Evolutionary conservation across 1,140 invertebrate species (phyloP), one percentile per base, ranked within the genome.

Genomic region (Meloidogyne hapla): DNA sequence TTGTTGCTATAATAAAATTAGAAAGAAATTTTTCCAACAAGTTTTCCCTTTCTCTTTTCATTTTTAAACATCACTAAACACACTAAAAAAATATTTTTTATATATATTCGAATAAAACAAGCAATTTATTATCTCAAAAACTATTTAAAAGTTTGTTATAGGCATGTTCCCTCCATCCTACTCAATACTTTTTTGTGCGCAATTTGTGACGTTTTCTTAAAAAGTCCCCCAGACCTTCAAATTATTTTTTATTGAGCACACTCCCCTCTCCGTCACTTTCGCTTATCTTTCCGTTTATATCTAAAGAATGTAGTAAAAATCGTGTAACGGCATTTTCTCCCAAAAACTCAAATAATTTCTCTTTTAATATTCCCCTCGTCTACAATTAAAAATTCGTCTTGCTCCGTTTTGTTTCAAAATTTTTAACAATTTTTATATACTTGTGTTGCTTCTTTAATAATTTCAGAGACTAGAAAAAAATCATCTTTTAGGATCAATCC

Each of bases 71-170:
- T 56, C 48, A 56, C 48, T 56, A 56, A 56, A 56, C 48, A 56
- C 1, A n/a, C 18, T n/a, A 56, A 56, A 56, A 48, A 18, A 48
- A 56, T 8, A 8, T 56, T n/a, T 15, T 56, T 56, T n/a, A 8
- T 56, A n/a, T 21, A n/a, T 56, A n/a, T 56, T 56, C 48, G 42
- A 56, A n/a, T 48, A 56, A 56, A 56, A 56, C 48, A 56, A 56
- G 48, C 48, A n/a, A 56, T n/a, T 8, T 56, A 21, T 56, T 56
- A 56, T 56, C 48, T 56, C 18, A 56, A 56, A 56, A 56, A 21
- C 33, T 33, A 33, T 33, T 33, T 45, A 45, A 56, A n/a, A 13
- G 18, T 56, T n/a, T 8, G 18, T n/a, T n/a, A n/a, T n/a, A 56
- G 48, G 18, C 48, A 6, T n/a, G 18, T 56, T n/a, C 18, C n/a